Conservation (phyloP, 2,113 vertebrate genomes). For the Dasyurus viverrinus region DNA sequence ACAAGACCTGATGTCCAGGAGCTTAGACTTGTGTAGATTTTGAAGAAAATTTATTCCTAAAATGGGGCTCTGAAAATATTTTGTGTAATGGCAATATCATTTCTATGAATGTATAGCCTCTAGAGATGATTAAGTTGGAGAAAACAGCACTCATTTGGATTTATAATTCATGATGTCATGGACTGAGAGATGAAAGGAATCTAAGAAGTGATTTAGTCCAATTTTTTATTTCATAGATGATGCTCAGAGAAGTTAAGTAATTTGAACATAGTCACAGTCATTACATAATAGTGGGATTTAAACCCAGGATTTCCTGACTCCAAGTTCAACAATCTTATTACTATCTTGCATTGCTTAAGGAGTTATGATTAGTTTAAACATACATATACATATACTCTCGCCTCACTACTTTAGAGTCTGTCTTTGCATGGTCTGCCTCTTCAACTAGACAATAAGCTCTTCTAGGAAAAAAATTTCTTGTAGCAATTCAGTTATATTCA, state of each 20-base stretch:
- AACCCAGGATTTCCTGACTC: background rate
- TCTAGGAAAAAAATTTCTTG: background rate
- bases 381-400: background rate
- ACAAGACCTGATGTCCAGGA: background rate
- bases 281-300: background rate
- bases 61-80: background rate
- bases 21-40: background rate
- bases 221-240: background rate
- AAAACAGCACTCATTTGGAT: background rate
- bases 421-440: background rate
- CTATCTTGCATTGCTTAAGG: background rate
- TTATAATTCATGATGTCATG: background rate
- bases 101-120: background rate
- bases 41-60: background rate
- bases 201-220: background rate
- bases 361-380: background rate
- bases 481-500: background rate
- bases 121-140: background rate
- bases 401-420: background rate
- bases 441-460: background rate
- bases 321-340: background rate
- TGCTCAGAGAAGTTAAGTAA: background rate
- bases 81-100: background rate
- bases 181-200: background rate
- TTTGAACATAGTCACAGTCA: background rate